These are phyloP conservation scores for Sparus aurata DNA, from an alignment of 2,797 vertebrate genomes.

Conservation along the genomic window DNA sequence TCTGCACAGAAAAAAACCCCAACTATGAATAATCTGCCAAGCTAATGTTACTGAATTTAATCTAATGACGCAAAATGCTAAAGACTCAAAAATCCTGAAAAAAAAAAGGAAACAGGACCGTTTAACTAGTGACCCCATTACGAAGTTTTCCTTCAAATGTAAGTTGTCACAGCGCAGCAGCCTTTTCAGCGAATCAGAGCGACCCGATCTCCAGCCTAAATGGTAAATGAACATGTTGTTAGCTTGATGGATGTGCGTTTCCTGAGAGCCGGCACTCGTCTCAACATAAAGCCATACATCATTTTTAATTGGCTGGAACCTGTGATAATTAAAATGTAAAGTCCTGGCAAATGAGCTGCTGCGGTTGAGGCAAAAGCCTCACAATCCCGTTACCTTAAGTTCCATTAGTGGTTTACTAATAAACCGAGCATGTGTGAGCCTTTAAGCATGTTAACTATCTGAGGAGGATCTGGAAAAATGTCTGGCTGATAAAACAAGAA, in stretches of 20 bases:
- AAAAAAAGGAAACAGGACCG: not conserved
- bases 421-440: constrained; percentile 62
- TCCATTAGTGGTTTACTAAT: constrained; percentile 79
- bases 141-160: constrained; percentile 51
- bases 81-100: not conserved
- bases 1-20: not conserved
- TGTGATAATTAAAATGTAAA: constrained; percentile 83
- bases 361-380: constrained; percentile 63
- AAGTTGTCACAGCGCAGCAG: constrained; percentile 52
- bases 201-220: constrained; percentile 68
- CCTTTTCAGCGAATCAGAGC: constrained; percentile 70
- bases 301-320: constrained; percentile 89
- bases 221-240: constrained; percentile 82
- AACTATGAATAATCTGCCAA: not conserved
- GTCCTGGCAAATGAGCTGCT: constrained; percentile 80
- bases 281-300: constrained; percentile 87
- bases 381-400: constrained; percentile 74
- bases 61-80: not conserved
- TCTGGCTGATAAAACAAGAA: constrained; percentile 17
- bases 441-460: constrained; percentile 55
- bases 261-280: constrained; percentile 75
- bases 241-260: constrained; percentile 84
- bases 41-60: not conserved
- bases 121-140: constrained; percentile 64
- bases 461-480: constrained; percentile 40